Evolutionary conservation across 2,113 vertebrate genomes (phyloP).

Genomic region (Tetrao urogallus): DNA sequence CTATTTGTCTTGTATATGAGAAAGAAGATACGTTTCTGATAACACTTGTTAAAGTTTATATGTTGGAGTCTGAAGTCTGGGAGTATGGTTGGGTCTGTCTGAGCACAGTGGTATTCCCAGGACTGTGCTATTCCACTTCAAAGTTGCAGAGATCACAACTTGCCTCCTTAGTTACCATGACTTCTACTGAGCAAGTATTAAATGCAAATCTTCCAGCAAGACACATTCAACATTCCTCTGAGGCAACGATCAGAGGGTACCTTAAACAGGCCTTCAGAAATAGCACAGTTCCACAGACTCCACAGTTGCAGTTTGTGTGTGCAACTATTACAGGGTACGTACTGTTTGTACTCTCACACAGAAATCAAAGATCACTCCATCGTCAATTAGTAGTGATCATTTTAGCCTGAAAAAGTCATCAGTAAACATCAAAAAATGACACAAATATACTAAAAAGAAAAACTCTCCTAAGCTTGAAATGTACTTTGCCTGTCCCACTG

Average conservation of each 20-base stretch:
- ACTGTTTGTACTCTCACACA: not conserved
- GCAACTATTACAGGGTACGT: not conserved
- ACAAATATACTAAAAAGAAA: not conserved
- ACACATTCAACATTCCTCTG: not conserved
- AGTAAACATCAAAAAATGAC: not conserved
- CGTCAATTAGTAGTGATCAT: not conserved
- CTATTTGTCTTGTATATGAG: accelerated
- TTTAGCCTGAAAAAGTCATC: not conserved
- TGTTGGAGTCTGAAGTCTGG: not conserved
- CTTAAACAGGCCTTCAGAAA: not conserved
- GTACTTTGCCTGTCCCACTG: not conserved
- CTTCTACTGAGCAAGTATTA: not conserved
- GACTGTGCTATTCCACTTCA: not conserved
- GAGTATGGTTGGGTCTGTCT: not conserved
- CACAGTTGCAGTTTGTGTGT: not conserved
- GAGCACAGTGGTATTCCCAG: not conserved
- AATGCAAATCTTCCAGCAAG: not conserved
- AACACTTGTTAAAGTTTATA: not conserved
- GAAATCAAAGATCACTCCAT: not conserved
- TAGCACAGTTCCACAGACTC: not conserved
- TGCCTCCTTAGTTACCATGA: not conserved
- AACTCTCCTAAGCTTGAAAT: not conserved
- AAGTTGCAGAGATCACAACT: not conserved
- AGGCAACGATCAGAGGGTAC: not conserved
- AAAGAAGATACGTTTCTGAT: not conserved